Evolutionary conservation across 2,113 vertebrate genomes (phyloP), one percentile per base, ranked within the genome.

Genomic region (Aspiorhynchus laticeps): DNA sequence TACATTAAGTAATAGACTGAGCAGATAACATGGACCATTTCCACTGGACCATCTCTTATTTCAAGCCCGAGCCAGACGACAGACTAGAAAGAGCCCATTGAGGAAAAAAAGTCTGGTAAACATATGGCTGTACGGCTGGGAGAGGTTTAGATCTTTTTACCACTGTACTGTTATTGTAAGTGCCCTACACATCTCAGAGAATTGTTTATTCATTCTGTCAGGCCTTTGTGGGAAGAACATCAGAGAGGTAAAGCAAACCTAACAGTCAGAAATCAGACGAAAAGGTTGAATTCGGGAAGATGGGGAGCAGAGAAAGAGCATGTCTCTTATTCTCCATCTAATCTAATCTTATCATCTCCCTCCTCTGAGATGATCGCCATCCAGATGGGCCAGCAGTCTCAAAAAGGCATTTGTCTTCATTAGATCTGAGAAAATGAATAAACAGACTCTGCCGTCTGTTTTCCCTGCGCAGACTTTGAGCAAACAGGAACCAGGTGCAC

Each of bases 341-440:
- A 67, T 28, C 12, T 82, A 82, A 86, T 43, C 85, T 33, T n/a
- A 85, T 85, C 36, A 83, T 51, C 53, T 84, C 41, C 48, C 73
- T 69, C 86, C 36, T 61, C 28, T 46, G 85, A 86, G 79, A 77
- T 81, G 83, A 86, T 85, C 67, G 7, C 38, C 75, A 86, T 79
- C 71, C 89, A 92, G 89, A 92, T 90, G 88, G 87, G 80, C 56
- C 65, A 80, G 69, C 26, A 61, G 53, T 53, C 85, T 87, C 65
- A 59, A 81, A 87, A 87, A 89, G 86, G n/a, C 85, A 91, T 92
- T 86, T 53, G 77, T 92, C 90, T 90, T 92, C 91, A 92, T 92
- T 91, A 92, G 86, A 67, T 77, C 90, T 80, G 82, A 80, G 84
- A 84, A 86, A 79, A 89, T 51, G 61, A 85, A 85, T 82, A 83